These are phyloP conservation scores for Holcopasites calliopsidis DNA, from an alignment of 1,140 invertebrate genomes.

Conservation along the genomic window DNA sequence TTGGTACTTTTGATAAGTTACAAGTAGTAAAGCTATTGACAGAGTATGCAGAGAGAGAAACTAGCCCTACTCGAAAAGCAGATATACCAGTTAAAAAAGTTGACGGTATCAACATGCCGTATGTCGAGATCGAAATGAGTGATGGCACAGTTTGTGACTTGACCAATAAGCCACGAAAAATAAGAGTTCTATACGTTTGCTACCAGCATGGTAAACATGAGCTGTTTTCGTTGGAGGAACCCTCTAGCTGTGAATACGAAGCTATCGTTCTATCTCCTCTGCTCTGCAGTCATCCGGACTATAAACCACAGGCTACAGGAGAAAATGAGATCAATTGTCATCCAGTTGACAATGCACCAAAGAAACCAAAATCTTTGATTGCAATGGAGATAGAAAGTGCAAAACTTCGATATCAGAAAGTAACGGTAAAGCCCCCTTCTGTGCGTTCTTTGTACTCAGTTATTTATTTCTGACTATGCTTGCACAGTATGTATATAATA, in stretches of 20 bases:
- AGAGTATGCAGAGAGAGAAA: conserved; percentile 80
- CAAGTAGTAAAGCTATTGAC: conserved; percentile 77
- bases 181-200: conserved; percentile 91
- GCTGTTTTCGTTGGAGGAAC: conserved; percentile 95
- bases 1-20: conserved; percentile 86
- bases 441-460: not conserved
- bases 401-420: conserved; percentile 83
- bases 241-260: conserved; percentile 96
- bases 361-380: conserved; percentile 87
- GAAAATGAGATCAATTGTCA: conserved; percentile 91
- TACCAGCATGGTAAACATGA: conserved; percentile 93
- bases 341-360: conserved; percentile 85
- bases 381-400: conserved; percentile 87
- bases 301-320: conserved; percentile 89
- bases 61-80: conserved; percentile 77
- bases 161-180: conserved; percentile 89
- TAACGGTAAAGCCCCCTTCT: conserved; percentile 70
- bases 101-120: conserved; percentile 92
- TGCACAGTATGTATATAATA: conserved; percentile 25
- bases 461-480: conserved; percentile 22
- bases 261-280: conserved; percentile 91
- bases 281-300: conserved; percentile 93
- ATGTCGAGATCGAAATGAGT: conserved; percentile 88
- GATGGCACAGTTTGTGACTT: conserved; percentile 95
- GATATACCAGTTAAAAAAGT: conserved; percentile 86